phyloP scores from a whole-genome alignment of 2,113 vertebrate genomes.

The Chinchilla lanigera region DNA sequence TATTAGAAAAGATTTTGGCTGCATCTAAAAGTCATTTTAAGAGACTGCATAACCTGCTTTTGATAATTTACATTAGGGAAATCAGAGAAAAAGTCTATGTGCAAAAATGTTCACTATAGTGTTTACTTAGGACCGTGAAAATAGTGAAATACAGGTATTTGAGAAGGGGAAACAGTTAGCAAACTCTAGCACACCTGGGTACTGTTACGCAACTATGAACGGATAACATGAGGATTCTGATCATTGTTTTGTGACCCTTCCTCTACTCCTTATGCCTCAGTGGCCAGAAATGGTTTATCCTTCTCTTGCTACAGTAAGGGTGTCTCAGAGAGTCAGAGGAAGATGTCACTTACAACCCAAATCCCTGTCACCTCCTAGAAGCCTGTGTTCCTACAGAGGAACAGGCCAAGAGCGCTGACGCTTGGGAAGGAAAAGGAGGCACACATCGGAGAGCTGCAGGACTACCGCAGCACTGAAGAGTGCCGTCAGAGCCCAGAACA shows the following conservation, averaged over 20 bases:
- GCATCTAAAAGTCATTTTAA: not conserved
- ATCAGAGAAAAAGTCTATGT: not conserved
- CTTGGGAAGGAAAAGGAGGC: not conserved
- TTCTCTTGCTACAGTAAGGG: not conserved
- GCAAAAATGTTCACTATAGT: not conserved
- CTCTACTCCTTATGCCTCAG: not conserved
- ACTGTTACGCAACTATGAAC: not conserved
- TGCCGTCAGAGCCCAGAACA: not conserved
- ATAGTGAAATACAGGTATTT: not conserved
- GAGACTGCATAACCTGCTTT: not conserved
- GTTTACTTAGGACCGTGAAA: not conserved
- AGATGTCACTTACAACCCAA: not conserved
- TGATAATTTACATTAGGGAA: slow-evolving; percentile 22
- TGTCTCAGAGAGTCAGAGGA: not conserved
- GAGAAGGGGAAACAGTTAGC: not conserved
- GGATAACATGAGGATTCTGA: accelerated
- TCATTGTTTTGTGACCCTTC: not conserved
- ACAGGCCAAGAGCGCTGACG: not conserved
- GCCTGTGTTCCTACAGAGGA: not conserved
- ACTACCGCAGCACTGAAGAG: too few relatives aligned
- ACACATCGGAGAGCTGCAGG: not conserved
- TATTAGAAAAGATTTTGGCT: not conserved
- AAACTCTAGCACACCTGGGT: not conserved
- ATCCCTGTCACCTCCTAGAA: not conserved
- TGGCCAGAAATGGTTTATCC: not conserved